Conservation (phyloP, 2,888 invertebrate species). For the Arctia plantaginis region DNA sequence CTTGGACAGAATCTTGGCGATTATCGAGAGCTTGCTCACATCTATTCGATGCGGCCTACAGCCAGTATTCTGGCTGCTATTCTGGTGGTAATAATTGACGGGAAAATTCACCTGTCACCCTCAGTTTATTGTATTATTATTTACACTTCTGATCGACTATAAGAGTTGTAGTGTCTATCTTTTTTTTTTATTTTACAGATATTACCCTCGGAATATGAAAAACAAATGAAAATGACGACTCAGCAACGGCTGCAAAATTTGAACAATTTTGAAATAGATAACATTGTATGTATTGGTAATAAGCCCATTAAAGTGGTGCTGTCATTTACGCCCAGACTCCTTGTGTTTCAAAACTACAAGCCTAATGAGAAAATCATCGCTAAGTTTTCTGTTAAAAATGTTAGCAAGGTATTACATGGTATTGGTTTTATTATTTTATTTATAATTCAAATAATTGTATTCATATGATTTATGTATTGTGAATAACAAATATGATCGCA, state of each 20-base stretch:
- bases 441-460: background rate
- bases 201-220: slow-evolving; percentile 74
- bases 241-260: slow-evolving; percentile 69
- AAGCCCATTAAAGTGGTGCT: slow-evolving; percentile 62
- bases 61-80: too few species aligned
- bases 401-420: slow-evolving; percentile 77
- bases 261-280: slow-evolving; percentile 68
- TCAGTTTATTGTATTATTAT: background rate
- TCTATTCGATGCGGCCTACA: background rate
- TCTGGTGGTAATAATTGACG: background rate
- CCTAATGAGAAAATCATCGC: slow-evolving; percentile 81
- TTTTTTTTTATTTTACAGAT: slow-evolving; percentile 58
- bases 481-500: too few species aligned
- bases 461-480: too few species aligned
- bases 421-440: background rate
- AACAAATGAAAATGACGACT: slow-evolving; percentile 74
- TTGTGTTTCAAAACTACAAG: slow-evolving; percentile 88
- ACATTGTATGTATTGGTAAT: slow-evolving; percentile 60
- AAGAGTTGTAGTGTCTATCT: rapidly evolving
- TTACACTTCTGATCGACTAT: background rate
- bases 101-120: too few species aligned
- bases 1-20: background rate
- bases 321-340: slow-evolving; percentile 80
- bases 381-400: slow-evolving; percentile 85
- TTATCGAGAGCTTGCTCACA: background rate